A percentile compares a stretch with the other conserved stretches of the same genome.
phyloP scores from a whole-genome alignment of 2,113 vertebrate species.

The Zapornia atra region DNA sequence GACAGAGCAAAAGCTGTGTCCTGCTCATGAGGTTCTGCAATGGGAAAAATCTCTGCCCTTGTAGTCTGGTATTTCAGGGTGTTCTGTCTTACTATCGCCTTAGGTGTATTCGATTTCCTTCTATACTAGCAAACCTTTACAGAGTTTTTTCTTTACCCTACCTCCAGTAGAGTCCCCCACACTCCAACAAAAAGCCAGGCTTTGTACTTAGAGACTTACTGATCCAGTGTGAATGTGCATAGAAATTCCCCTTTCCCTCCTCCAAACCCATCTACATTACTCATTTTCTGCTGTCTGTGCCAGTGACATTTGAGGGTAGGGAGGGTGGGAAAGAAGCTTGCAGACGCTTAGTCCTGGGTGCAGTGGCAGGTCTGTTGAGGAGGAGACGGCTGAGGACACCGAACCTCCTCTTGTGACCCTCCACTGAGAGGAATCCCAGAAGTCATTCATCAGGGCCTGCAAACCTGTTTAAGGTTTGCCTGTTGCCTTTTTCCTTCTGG shows the following conservation, averaged over 20 bases:
- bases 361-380: background rate
- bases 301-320: background rate
- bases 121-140: background rate
- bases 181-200: background rate
- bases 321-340: background rate
- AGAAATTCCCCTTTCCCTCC: background rate
- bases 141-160: background rate
- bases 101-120: background rate
- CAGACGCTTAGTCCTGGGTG: background rate
- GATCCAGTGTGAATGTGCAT: background rate
- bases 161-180: background rate
- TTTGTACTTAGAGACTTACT: background rate
- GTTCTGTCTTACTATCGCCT: background rate
- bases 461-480: background rate
- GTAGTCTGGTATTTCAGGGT: background rate
- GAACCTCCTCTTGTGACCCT: background rate
- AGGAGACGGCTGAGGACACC: background rate
- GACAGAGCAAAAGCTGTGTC: background rate
- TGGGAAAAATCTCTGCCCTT: background rate
- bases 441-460: background rate
- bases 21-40: background rate
- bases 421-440: background rate
- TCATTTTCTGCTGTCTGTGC: fast-evolving
- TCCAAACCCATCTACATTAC: background rate
- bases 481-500: background rate